Percentiles rank a stretch among this genome's conserved stretches.
phyloP scores from a whole-genome alignment of 2,797 vertebrate species.

The Oophaga sylvatica region DNA sequence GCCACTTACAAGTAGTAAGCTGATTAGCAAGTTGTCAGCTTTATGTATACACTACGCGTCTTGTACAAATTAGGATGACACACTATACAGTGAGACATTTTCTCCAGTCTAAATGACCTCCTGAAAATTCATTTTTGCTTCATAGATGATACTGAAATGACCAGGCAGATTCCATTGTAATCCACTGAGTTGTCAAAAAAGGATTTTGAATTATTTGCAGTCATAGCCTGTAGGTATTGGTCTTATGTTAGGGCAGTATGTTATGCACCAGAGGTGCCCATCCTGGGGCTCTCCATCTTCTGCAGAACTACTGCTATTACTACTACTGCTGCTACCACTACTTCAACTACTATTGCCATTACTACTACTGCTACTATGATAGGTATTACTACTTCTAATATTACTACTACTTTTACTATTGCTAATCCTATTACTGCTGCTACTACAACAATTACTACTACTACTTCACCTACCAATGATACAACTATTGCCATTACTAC shows the following conservation, averaged over 20 bases:
- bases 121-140: not conserved
- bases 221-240: not conserved
- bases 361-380: no score
- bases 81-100: not conserved
- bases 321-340: not conserved
- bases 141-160: not conserved
- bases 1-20: slow-evolving; percentile 8
- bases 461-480: no score
- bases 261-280: not conserved
- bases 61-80: not conserved
- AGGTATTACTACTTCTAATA: no score
- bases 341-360: no score
- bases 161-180: not conserved
- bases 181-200: not conserved
- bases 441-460: no score
- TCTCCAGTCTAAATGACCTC: not conserved
- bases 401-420: no score
- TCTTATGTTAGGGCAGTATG: not conserved
- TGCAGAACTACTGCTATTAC: not conserved
- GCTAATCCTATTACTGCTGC: no score
- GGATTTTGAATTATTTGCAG: no score
- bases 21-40: not conserved
- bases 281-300: not conserved
- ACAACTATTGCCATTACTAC: no score
- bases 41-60: not conserved